Evolutionary conservation across 2,113 vertebrate genomes (phyloP).

Genomic region (Mugil cephalus): DNA sequence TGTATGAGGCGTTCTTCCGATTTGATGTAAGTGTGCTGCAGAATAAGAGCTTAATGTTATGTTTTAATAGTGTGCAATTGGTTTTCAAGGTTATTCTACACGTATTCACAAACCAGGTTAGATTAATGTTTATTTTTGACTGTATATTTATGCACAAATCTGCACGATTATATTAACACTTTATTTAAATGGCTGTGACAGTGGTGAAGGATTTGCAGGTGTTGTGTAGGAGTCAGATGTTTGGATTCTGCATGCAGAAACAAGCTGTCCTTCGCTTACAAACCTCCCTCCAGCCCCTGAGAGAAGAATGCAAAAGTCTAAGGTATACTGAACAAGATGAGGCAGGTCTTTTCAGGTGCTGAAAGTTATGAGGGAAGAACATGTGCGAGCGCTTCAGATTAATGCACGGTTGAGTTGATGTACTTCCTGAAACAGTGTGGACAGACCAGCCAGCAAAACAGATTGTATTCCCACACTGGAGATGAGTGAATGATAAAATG

Average conservation of each 20-base stretch:
- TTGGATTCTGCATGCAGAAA: slow-evolving; percentile 3
- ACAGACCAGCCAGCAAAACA: neutral
- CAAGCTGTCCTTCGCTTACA: accelerated
- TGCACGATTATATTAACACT: neutral
- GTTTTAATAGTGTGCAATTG: slow-evolving; percentile 32
- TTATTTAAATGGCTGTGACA: no score
- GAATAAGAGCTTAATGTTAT: slow-evolving; percentile 16
- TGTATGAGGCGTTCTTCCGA: neutral
- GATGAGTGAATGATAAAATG: slow-evolving; percentile 1
- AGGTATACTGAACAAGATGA: slow-evolving; percentile 41
- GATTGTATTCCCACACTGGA: slow-evolving; percentile 15
- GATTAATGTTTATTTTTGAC: slow-evolving; percentile 14
- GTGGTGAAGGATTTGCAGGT: neutral
- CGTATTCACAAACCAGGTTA: neutral
- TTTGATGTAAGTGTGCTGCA: neutral
- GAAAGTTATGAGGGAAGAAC: slow-evolving; percentile 30
- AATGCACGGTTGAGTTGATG: slow-evolving; percentile 40
- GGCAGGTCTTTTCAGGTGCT: slow-evolving; percentile 45
- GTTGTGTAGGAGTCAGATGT: neutral
- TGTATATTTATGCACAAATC: neutral
- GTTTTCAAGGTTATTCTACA: slow-evolving; percentile 17
- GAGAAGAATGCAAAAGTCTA: slow-evolving; percentile 20
- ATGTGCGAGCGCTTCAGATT: slow-evolving; percentile 31
- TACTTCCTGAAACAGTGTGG: neutral
- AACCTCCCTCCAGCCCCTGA: slow-evolving; percentile 1